phyloP scores from a whole-genome alignment of 2,113 vertebrate genomes.

The Oncorhynchus tshawytscha region DNA sequence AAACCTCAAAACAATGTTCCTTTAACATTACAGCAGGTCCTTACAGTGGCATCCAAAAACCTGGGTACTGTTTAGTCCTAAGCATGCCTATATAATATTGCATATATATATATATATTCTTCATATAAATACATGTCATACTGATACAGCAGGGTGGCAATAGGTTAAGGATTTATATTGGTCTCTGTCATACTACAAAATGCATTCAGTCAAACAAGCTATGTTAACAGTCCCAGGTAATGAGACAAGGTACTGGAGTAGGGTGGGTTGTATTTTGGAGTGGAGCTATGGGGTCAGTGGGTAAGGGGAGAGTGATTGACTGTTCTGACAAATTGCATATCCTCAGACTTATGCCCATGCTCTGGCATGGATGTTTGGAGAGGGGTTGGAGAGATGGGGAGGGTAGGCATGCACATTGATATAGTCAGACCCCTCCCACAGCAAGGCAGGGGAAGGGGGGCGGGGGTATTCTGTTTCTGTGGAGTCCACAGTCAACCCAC shows the following conservation, averaged over 20 bases:
- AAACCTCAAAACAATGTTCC: slow-evolving; percentile 6
- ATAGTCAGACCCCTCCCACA: slow-evolving; percentile 28
- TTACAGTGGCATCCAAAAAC: slow-evolving; percentile 33
- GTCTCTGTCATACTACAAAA: slow-evolving; percentile 1
- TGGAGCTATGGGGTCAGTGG: neutral
- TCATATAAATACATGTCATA: slow-evolving; percentile 66
- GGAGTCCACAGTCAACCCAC: neutral
- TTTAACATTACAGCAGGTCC: slow-evolving; percentile 20
- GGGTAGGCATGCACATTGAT: slow-evolving; percentile 37
- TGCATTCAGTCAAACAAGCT: slow-evolving; percentile 34
- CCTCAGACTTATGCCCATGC: too few relatives aligned
- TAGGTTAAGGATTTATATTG: neutral
- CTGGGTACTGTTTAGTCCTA: slow-evolving; percentile 46
- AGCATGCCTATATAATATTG: slow-evolving; percentile 73
- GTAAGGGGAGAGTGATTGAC: too few relatives aligned
- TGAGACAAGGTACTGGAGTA: slow-evolving; percentile 12
- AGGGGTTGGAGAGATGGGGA: neutral
- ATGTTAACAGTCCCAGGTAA: slow-evolving; percentile 41
- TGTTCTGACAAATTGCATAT: too few relatives aligned
- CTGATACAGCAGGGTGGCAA: slow-evolving; percentile 46
- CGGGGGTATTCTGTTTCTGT: neutral
- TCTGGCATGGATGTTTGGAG: neutral
- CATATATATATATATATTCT: slow-evolving; percentile 60
- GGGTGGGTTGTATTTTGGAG: neutral
- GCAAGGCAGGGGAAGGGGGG: slow-evolving; percentile 4